Percentiles rank a stretch among this genome's conserved stretches.
Evolutionary conservation across 2,888 invertebrate species (phyloP).

Genomic region (Anthrax anthrax): DNA sequence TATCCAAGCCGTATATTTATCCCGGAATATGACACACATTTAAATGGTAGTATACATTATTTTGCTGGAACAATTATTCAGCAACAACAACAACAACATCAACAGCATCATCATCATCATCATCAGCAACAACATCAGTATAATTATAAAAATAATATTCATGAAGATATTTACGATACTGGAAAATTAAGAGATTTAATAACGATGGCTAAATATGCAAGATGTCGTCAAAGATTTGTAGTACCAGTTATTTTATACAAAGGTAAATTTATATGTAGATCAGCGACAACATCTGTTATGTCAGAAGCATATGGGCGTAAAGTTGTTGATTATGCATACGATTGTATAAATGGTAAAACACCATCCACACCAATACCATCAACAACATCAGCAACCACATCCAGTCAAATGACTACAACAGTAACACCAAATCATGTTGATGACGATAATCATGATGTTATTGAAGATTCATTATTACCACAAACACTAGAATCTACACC

Average conservation of each 20-base stretch:
- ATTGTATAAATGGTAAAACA: slow-evolving; percentile 20
- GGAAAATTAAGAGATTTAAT: slow-evolving; percentile 47
- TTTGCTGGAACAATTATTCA: slow-evolving; percentile 7
- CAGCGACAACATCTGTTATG: slow-evolving; percentile 57
- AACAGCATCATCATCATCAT: slow-evolving; percentile 6
- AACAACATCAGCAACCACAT: not conserved
- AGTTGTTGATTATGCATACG: slow-evolving; percentile 39
- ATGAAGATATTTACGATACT: slow-evolving; percentile 43
- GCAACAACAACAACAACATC: not conserved
- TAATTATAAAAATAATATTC: slow-evolving; percentile 34
- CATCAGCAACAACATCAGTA: slow-evolving; percentile 19
- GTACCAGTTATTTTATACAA: slow-evolving; percentile 62
- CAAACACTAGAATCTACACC: slow-evolving; percentile 17
- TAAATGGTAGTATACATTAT: not conserved
- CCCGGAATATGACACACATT: slow-evolving; percentile 41
- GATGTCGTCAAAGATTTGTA: slow-evolving; percentile 62
- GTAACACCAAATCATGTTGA: slow-evolving; percentile 9
- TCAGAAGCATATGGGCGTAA: slow-evolving; percentile 59
- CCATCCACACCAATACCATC: not conserved
- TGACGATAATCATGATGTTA: slow-evolving; percentile 25
- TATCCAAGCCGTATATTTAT: slow-evolving; percentile 58
- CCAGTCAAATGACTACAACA: not conserved
- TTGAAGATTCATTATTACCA: slow-evolving; percentile 24
- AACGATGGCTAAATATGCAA: slow-evolving; percentile 51
- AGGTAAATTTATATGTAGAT: slow-evolving; percentile 58